Conservation (phyloP, 2,797 vertebrate genomes). For the Rousettus madagascariensis region DNA sequence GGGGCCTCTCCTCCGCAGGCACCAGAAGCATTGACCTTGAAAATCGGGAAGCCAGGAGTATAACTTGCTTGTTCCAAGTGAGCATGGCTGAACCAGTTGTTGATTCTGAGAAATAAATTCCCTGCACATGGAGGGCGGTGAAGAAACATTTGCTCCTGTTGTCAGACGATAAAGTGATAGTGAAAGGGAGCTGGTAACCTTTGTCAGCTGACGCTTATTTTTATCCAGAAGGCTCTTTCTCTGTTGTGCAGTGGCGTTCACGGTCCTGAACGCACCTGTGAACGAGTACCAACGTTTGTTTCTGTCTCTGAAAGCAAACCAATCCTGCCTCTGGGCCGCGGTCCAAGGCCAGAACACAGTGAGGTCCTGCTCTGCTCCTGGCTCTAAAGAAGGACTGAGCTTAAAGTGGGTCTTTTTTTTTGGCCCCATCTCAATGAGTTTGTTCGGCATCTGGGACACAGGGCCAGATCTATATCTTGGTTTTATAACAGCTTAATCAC, state of each 20-base stretch:
- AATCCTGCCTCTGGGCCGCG: background rate
- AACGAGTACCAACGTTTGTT: background rate
- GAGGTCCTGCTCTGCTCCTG: background rate
- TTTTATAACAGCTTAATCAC: background rate
- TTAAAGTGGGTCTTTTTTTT: background rate
- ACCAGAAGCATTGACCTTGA: background rate
- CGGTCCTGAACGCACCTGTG: background rate
- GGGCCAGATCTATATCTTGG: background rate
- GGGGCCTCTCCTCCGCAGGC: background rate
- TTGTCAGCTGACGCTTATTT: background rate
- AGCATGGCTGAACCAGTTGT: background rate
- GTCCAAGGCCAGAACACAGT: background rate
- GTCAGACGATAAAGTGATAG: background rate
- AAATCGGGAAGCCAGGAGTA: background rate
- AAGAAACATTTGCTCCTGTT: constrained; percentile 7
- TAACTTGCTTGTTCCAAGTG: background rate
- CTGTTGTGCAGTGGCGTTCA: background rate
- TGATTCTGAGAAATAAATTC: constrained; percentile 30
- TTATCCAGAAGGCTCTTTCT: background rate
- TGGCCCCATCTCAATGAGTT: background rate
- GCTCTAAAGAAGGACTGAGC: background rate
- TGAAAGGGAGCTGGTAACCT: background rate
- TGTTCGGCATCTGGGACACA: background rate
- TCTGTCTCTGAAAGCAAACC: background rate
- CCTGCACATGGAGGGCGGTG: background rate